Evolutionary conservation across 2,797 vertebrate species (phyloP).

Genomic region (Semaprochilodus insignis): DNA sequence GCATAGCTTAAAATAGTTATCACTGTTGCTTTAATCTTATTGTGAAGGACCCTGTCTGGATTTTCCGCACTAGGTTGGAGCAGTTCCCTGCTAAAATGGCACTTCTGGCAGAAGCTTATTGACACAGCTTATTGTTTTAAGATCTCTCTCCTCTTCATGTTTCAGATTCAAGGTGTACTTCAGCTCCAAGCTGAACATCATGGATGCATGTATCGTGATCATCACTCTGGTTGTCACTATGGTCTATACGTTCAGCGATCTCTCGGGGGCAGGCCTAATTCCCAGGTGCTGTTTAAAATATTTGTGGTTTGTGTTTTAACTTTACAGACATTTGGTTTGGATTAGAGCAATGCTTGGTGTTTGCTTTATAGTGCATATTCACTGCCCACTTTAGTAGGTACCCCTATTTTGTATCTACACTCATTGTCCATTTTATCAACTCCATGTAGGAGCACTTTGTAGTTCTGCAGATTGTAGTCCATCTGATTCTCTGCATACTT

Average conservation of each 20-base stretch:
- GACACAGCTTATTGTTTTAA: not conserved
- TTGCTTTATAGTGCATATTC: not conserved
- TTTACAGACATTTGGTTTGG: not conserved
- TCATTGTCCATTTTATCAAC: too few relatives aligned
- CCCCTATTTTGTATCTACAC: too few relatives aligned
- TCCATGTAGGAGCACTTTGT: too few relatives aligned
- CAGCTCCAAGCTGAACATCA: constrained; percentile 83
- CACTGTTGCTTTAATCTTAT: too few relatives aligned
- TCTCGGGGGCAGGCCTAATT: constrained; percentile 76
- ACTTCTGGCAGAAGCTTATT: not conserved
- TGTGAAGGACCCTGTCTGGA: too few relatives aligned
- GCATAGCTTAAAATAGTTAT: too few relatives aligned
- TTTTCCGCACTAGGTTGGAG: too few relatives aligned
- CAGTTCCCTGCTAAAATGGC: too few relatives aligned
- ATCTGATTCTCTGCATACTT: too few relatives aligned
- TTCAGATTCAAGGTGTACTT: constrained; percentile 88
- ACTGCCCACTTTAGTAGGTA: too few relatives aligned
- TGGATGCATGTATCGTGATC: constrained; percentile 85
- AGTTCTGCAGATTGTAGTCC: too few relatives aligned
- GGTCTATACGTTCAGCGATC: constrained; percentile 79
- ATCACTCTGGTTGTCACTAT: constrained; percentile 85
- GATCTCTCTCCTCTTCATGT: constrained; percentile 20
- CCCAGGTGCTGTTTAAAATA: constrained; percentile 81
- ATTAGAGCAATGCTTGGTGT: not conserved
- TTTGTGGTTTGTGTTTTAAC: not conserved